phyloP scores from a whole-genome alignment of 2,888 invertebrate species.

The Mimumesa dahlbomi region DNA sequence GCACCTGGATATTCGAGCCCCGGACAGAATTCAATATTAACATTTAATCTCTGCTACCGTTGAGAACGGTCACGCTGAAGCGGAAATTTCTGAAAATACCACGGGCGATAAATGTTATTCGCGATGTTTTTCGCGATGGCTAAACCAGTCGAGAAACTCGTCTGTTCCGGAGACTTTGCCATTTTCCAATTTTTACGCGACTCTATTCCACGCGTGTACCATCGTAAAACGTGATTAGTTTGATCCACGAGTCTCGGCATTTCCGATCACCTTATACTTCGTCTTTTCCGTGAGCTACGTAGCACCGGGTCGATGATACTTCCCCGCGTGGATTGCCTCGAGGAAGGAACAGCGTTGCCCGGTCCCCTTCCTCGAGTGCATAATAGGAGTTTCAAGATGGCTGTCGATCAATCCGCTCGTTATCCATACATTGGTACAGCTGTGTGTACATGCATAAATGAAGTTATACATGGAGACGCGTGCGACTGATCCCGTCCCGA shows the following conservation, averaged over 20 bases:
- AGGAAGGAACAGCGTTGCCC: slow-evolving; percentile 5
- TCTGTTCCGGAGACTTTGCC: neutral
- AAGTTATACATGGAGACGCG: slow-evolving; percentile 34
- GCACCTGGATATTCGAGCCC: slow-evolving; percentile 15
- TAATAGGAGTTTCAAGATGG: slow-evolving; percentile 33
- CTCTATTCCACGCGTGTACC: neutral
- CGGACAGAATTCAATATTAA: slow-evolving; percentile 35
- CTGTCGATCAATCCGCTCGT: slow-evolving; percentile 45
- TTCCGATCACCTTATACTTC: neutral
- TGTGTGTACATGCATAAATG: slow-evolving; percentile 49
- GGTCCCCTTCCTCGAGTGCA: slow-evolving; percentile 17
- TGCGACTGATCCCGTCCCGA: neutral
- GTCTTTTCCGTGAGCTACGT: neutral
- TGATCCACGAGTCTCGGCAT: neutral
- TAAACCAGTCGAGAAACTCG: too few relatives aligned
- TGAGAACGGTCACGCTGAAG: neutral
- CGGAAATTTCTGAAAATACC: neutral
- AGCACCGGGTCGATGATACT: slow-evolving; percentile 13
- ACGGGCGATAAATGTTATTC: slow-evolving; percentile 7
- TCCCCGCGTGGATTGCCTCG: neutral
- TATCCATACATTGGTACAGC: slow-evolving; percentile 49
- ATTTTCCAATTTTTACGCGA: too few relatives aligned
- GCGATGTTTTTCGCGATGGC: too few relatives aligned
- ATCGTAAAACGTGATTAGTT: neutral
- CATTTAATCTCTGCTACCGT: slow-evolving; percentile 31